Evolutionary conservation across 2,797 vertebrate species (phyloP).

Genomic region (Sebastes wilsoni): DNA sequence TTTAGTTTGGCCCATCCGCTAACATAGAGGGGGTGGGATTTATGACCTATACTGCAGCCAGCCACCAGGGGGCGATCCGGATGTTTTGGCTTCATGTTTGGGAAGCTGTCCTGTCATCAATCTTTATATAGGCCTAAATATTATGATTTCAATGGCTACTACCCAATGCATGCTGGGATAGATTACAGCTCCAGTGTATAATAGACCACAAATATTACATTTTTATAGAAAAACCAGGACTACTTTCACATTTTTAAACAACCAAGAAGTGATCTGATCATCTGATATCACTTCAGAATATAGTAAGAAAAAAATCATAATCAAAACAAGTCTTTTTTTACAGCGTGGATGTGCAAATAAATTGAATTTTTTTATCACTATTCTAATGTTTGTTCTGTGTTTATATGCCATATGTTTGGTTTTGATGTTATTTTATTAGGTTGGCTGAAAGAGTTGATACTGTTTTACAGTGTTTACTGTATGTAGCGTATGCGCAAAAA

Average conservation of each 20-base stretch:
- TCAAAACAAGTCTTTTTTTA: too few relatives aligned
- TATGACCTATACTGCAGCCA: too few relatives aligned
- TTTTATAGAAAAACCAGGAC: not conserved
- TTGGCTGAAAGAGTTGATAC: not conserved
- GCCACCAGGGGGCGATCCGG: too few relatives aligned
- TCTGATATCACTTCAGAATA: not conserved
- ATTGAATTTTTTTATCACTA: not conserved
- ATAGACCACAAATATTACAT: not conserved
- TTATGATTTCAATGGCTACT: too few relatives aligned
- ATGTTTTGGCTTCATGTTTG: too few relatives aligned
- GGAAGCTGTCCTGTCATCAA: too few relatives aligned
- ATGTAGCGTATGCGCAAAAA: not conserved
- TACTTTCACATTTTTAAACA: not conserved
- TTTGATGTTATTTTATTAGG: not conserved
- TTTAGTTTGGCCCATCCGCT: too few relatives aligned
- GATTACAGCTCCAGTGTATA: not conserved
- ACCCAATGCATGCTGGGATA: not conserved
- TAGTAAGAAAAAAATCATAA: not conserved
- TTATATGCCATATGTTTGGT: not conserved
- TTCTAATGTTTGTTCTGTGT: not conserved
- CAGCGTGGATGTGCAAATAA: not conserved
- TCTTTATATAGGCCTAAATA: too few relatives aligned
- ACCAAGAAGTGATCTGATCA: not conserved
- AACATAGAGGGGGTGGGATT: fast-evolving
- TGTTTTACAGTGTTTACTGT: not conserved